Conservation (phyloP, 2,888 invertebrate genomes). For the Cephus pulcher region DNA sequence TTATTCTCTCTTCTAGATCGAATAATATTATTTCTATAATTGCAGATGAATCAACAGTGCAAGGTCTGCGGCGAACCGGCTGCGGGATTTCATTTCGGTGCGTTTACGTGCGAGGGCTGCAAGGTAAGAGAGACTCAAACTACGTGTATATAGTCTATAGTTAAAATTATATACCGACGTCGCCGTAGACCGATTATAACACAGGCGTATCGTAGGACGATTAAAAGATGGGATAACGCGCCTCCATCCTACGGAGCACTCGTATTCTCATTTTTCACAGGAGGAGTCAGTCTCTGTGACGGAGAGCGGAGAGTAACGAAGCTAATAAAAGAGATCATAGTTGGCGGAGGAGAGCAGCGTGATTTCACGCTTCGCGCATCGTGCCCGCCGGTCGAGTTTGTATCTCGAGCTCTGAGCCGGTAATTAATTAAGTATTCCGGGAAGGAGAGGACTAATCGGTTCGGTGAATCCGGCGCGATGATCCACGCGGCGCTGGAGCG, state of each 20-base stretch:
- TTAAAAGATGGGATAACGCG: not conserved
- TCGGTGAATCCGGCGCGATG: constrained; percentile 13
- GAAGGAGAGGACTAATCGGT: constrained; percentile 22
- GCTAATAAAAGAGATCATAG: not conserved
- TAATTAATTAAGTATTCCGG: constrained; percentile 22
- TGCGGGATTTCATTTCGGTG: constrained; percentile 64
- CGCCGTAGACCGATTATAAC: not conserved
- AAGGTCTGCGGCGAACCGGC: constrained; percentile 64
- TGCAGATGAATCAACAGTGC: constrained; percentile 66
- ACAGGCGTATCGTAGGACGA: not conserved
- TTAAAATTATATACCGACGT: not conserved
- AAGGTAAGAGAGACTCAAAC: constrained; percentile 51
- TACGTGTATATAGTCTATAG: not conserved
- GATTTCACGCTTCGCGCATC: constrained; percentile 4
- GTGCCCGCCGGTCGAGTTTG: not conserved
- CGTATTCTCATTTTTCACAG: not conserved
- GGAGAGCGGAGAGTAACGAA: not conserved
- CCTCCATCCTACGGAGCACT: not conserved
- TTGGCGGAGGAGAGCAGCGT: not conserved
- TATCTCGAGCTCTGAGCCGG: constrained; percentile 13
- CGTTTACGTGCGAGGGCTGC: constrained; percentile 64
- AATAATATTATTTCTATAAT: constrained; percentile 40
- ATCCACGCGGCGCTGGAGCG: not conserved
- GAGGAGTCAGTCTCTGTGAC: too few relatives aligned
- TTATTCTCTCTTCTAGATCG: constrained; percentile 21